Conservation (phyloP, 2,113 vertebrate species). For the Mesembrinibis cayennensis region DNA sequence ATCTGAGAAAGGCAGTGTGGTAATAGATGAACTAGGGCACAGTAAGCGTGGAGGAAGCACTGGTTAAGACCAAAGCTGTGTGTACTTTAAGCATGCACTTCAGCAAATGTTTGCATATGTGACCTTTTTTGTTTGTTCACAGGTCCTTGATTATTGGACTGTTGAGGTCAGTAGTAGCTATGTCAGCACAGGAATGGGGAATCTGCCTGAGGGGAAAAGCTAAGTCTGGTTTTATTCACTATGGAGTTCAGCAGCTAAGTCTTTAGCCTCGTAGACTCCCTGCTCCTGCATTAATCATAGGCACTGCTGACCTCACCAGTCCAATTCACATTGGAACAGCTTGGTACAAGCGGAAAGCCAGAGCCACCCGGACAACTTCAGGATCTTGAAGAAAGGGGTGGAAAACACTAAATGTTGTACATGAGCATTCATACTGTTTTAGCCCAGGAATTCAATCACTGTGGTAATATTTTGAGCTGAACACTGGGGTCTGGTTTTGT, state of each 20-base stretch:
- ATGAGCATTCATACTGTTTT: not conserved
- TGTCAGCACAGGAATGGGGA: constrained; percentile 46
- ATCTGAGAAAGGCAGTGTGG: not conserved
- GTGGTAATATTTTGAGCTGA: not conserved
- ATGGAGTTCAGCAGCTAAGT: not conserved
- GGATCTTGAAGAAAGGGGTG: not conserved
- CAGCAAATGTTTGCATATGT: not conserved
- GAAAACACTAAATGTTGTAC: not conserved
- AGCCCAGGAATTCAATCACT: not conserved
- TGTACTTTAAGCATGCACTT: not conserved
- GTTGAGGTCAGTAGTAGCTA: constrained; percentile 63
- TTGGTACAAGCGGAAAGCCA: not conserved
- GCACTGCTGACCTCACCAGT: constrained; percentile 48
- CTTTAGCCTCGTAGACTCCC: not conserved
- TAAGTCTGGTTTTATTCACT: constrained; percentile 27
- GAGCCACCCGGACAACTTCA: not conserved
- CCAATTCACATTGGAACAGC: not conserved
- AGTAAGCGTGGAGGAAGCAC: not conserved
- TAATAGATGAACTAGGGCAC: not conserved
- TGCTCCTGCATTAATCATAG: constrained; percentile 30
- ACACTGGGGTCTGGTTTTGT: not conserved
- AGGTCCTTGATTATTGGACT: constrained; percentile 48
- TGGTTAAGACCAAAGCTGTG: not conserved
- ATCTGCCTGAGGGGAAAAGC: constrained; percentile 38
- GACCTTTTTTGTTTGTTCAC: constrained; percentile 32